phyloP scores from a whole-genome alignment of 2,113 vertebrate species.

The Benitochromis conjunctus region DNA sequence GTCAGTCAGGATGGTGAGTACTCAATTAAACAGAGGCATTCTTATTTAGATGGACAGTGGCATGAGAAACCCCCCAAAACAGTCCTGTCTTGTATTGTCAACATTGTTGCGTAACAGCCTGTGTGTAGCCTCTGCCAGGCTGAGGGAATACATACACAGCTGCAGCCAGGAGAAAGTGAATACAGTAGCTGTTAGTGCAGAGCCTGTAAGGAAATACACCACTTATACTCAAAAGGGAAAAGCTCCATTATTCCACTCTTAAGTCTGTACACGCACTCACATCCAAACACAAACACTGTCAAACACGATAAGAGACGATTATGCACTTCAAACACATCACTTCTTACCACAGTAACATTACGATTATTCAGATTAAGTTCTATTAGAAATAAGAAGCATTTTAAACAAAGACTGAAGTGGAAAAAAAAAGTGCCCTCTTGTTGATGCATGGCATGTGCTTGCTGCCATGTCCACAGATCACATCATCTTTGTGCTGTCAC shows the following conservation, averaged over 20 bases:
- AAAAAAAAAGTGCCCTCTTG: constrained; percentile 22
- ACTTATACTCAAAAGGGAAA: background rate
- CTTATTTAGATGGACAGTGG: background rate
- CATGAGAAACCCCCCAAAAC: background rate
- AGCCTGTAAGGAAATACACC: background rate
- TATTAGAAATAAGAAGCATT: constrained; percentile 23
- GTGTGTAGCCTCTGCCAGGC: background rate
- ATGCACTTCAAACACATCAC: constrained; percentile 63
- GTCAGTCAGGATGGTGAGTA: background rate
- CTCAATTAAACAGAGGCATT: background rate
- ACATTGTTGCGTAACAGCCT: background rate
- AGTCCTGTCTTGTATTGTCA: background rate
- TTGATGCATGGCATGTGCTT: background rate
- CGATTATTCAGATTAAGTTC: constrained; percentile 38
- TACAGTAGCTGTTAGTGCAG: background rate
- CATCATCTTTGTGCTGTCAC: background rate
- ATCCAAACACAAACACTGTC: constrained; percentile 21
- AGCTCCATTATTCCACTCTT: constrained; percentile 3
- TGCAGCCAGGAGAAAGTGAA: background rate
- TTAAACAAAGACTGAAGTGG: constrained; percentile 11
- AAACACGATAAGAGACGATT: constrained; percentile 27
- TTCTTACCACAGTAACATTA: constrained; percentile 52
- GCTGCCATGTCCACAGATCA: background rate
- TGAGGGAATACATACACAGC: background rate
- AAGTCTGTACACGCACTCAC: constrained; percentile 31